Evolutionary conservation across 2,888 invertebrate species (phyloP), one percentile per base, ranked within the genome.

Genomic region (Branchipolynoe longqiensis): DNA sequence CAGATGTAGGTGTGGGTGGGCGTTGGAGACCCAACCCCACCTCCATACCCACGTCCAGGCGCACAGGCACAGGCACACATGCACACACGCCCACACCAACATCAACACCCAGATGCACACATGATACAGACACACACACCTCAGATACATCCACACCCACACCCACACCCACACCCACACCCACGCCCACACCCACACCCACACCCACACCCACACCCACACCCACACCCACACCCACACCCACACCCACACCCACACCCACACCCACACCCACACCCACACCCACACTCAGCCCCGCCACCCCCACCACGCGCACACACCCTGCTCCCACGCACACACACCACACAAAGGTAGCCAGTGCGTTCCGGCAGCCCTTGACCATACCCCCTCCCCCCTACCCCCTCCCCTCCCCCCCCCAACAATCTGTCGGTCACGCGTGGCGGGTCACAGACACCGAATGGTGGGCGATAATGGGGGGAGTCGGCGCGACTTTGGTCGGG

Each of bases 261-360:
- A n/a, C n/a, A n/a, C n/a, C n/a, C n/a, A n/a, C n/a, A n/a, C n/a
- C n/a, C n/a, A n/a, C n/a, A n/a, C n/a, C n/a, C n/a, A n/a, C n/a
- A n/a, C n/a, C n/a, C n/a, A n/a, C 78, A 48, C 78, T 78, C 33
- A 48, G 48, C 28, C 33, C 78, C 41, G 78, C 48, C 78, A 78
- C 48, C 25, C 78, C 54, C 48, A 25, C n/a, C 31, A n/a, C n/a
- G 25, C 6, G 48, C 1, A 1, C 41, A 41, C 8, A 48, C 48
- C 48, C 48, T 48, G 78, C 41, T 78, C 41, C 22, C 41, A 6
- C 6, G 28, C 28, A 31, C 33, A 54, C 31, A 48, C 41, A 78
- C 48, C 48, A 78, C 41, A 22, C 48, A 41, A 78, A 48, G 48
- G 28, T 41, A 48, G 48, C 48, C n/a, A 48, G 41, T 8, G 48